A percentile compares a stretch with the other conserved stretches of the same genome.
Evolutionary conservation across 1,140 invertebrate species (phyloP).

Genomic region (Copidosoma floridanum): DNA sequence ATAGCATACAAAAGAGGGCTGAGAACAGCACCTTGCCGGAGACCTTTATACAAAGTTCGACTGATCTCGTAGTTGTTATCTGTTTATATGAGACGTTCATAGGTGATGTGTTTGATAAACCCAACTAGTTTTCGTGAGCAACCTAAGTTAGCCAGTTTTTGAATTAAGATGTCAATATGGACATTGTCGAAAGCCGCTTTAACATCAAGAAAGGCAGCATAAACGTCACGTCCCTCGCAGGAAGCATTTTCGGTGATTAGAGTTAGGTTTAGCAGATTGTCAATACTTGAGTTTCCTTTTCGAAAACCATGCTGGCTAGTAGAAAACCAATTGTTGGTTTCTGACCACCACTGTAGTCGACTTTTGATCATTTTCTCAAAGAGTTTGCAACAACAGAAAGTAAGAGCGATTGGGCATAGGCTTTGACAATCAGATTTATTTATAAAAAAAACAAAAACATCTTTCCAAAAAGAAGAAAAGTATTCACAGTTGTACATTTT

Average conservation of each 20-base stretch:
- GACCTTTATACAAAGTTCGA: background rate
- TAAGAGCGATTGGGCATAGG: background rate
- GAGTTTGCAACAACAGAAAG: background rate
- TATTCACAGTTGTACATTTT: background rate
- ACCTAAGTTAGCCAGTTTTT: background rate
- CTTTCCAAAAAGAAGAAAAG: background rate
- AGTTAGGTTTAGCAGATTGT: no score
- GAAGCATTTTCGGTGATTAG: slow-evolving; percentile 12
- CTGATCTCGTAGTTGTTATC: background rate
- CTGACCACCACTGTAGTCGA: background rate
- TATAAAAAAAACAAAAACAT: background rate
- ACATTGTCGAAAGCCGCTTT: slow-evolving; percentile 29
- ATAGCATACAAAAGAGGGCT: slow-evolving; percentile 23
- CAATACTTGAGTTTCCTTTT: no score
- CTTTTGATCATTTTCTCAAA: background rate
- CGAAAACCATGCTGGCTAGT: no score
- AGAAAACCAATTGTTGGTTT: background rate
- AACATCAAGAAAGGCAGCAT: slow-evolving; percentile 21
- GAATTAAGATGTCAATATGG: background rate
- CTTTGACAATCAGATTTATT: background rate
- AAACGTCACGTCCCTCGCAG: background rate
- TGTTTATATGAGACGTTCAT: background rate
- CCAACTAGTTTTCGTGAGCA: background rate
- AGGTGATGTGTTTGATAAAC: slow-evolving; percentile 7
- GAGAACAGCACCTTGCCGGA: slow-evolving; percentile 17